Evolutionary conservation across 2,113 vertebrate species (phyloP).

Genomic region (Neotragus pygmaeus): DNA sequence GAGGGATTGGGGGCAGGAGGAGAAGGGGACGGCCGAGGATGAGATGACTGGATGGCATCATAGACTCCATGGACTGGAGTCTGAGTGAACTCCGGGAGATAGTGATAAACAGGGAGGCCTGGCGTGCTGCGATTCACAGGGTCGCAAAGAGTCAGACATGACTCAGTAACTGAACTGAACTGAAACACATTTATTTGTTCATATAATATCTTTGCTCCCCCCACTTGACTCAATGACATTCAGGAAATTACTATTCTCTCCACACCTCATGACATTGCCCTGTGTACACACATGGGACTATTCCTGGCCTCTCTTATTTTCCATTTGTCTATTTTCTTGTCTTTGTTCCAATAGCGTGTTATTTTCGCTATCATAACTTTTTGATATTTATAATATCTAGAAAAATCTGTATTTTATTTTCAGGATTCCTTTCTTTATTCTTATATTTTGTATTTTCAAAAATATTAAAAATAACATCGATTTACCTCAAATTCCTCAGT

Average conservation of each 20-base stretch:
- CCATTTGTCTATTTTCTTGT: background rate
- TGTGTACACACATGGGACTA: rapidly evolving
- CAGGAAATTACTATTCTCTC: background rate
- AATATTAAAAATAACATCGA: background rate
- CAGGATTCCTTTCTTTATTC: background rate
- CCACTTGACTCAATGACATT: background rate
- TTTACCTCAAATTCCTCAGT: background rate
- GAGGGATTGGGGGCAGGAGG: no score
- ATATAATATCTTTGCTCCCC: no score
- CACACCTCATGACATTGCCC: background rate
- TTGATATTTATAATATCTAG: background rate
- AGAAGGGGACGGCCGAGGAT: no score
- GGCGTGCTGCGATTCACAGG: no score
- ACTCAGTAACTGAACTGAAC: no score
- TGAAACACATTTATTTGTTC: no score
- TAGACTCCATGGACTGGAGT: no score
- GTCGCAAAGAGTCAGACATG: no score
- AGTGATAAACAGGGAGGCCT: no score
- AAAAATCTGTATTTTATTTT: background rate
- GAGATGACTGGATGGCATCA: no score
- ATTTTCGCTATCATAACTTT: background rate
- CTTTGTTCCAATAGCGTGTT: background rate
- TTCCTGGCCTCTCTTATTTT: background rate
- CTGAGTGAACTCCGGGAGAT: no score
- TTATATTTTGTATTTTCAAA: background rate